phyloP scores from a whole-genome alignment of 1,140 invertebrate genomes.

The Bombyx mandarina region DNA sequence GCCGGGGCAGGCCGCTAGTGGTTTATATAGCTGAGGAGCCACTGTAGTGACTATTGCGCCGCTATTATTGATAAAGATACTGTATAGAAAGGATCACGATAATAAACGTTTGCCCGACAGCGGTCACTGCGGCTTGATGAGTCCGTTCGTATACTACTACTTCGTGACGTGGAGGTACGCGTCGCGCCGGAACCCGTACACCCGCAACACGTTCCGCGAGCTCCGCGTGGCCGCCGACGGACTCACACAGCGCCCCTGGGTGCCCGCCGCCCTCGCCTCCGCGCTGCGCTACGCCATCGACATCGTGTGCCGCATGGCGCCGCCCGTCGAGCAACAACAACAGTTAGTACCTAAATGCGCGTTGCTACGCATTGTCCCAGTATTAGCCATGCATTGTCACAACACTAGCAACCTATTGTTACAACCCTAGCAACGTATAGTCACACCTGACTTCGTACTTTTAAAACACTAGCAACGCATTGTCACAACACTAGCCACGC shows the following conservation, averaged over 20 bases:
- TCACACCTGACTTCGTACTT: no score
- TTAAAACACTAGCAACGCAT: no score
- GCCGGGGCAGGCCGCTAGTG: no score
- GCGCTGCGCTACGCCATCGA: constrained; percentile 69
- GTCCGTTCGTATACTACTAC: constrained; percentile 95
- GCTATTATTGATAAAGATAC: neutral
- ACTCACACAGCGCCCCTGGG: constrained; percentile 69
- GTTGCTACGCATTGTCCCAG: neutral
- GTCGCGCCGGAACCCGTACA: constrained; percentile 95
- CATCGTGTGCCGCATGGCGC: constrained; percentile 77
- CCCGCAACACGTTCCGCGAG: constrained; percentile 89
- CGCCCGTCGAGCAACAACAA: constrained; percentile 53
- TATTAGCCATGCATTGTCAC: no score
- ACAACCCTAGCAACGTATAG: no score
- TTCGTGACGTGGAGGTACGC: constrained; percentile 89
- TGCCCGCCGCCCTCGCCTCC: constrained; percentile 74
- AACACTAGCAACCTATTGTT: no score
- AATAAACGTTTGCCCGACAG: constrained; percentile 62
- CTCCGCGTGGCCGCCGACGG: constrained; percentile 76
- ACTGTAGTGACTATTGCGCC: neutral
- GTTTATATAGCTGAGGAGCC: no score
- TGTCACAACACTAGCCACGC: no score
- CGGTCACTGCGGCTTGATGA: constrained; percentile 86
- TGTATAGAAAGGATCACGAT: no score
- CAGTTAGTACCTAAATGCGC: constrained; percentile 21